A percentile compares a stretch with the other conserved stretches of the same genome.
Evolutionary conservation across 2,113 vertebrate species (phyloP).

Genomic region (Nyctibius bracteatus): DNA sequence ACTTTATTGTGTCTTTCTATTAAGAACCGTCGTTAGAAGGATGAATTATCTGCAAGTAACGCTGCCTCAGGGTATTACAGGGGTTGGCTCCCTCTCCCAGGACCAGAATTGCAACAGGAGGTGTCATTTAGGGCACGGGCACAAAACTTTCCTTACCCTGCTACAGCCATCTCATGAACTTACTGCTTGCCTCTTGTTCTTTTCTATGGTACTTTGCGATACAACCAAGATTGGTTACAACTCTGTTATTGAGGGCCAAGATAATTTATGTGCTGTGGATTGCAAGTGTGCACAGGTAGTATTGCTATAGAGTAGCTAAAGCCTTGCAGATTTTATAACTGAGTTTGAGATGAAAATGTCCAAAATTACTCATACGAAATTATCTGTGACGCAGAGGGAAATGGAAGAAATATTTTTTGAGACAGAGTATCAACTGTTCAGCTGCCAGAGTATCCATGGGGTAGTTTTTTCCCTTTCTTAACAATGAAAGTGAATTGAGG

Average conservation of each 20-base stretch:
- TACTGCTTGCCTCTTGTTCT: background rate
- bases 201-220: background rate
- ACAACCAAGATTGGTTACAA: too few species aligned
- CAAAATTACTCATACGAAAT: background rate
- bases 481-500: background rate
- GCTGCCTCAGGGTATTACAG: background rate
- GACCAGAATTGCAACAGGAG: background rate
- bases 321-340: background rate
- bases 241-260: background rate
- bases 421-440: background rate
- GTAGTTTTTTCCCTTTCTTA: background rate
- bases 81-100: background rate
- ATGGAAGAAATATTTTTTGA: background rate
- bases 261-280: background rate
- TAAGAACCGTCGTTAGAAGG: rapidly evolving
- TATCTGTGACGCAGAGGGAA: background rate
- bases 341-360: background rate
- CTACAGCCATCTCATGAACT: background rate
- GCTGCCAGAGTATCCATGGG: background rate
- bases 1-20: background rate
- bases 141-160: background rate
- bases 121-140: background rate
- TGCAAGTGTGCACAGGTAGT: background rate
- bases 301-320: background rate
- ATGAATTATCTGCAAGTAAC: background rate